Conservation (phyloP, 2,888 invertebrate genomes). For the Sicus ferrugineus region DNA sequence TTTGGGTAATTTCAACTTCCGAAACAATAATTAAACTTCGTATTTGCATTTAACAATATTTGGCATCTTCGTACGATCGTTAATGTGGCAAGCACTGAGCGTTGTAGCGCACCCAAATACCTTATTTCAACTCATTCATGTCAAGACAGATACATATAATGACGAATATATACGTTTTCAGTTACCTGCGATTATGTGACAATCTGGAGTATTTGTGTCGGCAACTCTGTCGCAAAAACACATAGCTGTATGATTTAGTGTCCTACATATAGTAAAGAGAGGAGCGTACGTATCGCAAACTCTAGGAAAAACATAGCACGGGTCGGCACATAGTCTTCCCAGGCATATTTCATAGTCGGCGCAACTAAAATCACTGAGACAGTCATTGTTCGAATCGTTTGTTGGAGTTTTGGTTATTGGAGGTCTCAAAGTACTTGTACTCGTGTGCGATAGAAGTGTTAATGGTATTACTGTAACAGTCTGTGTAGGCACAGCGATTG, state of each 20-base stretch:
- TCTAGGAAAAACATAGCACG: conserved; percentile 64
- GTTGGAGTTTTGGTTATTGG: not conserved
- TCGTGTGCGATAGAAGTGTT: too few species aligned
- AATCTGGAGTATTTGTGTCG: conserved; percentile 66
- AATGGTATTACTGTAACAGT: too few species aligned
- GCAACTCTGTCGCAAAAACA: conserved; percentile 67
- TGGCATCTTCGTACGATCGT: conserved; percentile 15
- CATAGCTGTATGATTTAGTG: conserved; percentile 67
- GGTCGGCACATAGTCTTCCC: conserved; percentile 66
- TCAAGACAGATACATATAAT: conserved; percentile 32
- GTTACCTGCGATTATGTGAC: conserved; percentile 72
- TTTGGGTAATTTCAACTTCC: not conserved
- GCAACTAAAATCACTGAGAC: conserved; percentile 62
- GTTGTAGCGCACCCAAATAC: conserved; percentile 33
- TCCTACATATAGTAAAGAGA: conserved; percentile 65
- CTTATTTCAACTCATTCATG: conserved; percentile 34
- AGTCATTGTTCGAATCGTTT: conserved; percentile 43
- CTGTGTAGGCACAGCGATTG: too few species aligned
- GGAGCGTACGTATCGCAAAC: conserved; percentile 62
- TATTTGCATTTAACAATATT: conserved; percentile 14
- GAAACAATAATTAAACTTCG: conserved; percentile 8
- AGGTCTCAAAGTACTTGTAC: conserved; percentile 5
- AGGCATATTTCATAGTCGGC: conserved; percentile 65
- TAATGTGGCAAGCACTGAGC: conserved; percentile 25
- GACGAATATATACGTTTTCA: conserved; percentile 35